These are phyloP conservation scores for Zophobas morio DNA, from an alignment of 1,140 invertebrate species.

Conservation along the genomic window DNA sequence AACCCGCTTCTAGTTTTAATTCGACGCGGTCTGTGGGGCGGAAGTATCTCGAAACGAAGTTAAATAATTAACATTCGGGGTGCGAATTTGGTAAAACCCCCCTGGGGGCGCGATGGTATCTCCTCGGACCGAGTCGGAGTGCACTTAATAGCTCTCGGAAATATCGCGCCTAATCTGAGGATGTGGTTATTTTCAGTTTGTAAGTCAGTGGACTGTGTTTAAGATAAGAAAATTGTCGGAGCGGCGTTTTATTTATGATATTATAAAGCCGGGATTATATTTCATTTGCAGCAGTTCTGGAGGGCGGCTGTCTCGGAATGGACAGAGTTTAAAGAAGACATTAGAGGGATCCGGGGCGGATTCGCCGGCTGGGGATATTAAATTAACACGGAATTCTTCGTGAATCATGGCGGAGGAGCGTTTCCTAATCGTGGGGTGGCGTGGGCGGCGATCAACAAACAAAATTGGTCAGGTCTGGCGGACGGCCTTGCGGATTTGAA, in stretches of 20 bases:
- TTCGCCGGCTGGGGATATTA: slow-evolving; percentile 9
- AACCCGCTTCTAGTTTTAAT: too few species aligned
- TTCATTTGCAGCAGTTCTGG: slow-evolving; percentile 28
- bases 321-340: slow-evolving; percentile 26
- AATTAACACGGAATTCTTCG: not conserved
- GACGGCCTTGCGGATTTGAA: slow-evolving; percentile 1
- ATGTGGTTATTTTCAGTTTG: slow-evolving; percentile 55
- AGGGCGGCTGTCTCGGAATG: slow-evolving; percentile 15
- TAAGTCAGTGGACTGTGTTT: slow-evolving; percentile 55
- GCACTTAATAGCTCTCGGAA: slow-evolving; percentile 44
- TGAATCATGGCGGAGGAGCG: too few species aligned
- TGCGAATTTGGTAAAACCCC: slow-evolving; percentile 58
- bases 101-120: slow-evolving; percentile 51
- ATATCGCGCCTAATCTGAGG: slow-evolving; percentile 52
- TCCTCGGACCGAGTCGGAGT: slow-evolving; percentile 11
- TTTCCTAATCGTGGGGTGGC: not conserved
- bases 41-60: slow-evolving; percentile 57
- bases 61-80: slow-evolving; percentile 60
- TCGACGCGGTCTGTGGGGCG: not conserved
- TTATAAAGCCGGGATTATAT: slow-evolving; percentile 43
- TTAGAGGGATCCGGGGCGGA: slow-evolving; percentile 18
- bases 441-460: slow-evolving; percentile 5
- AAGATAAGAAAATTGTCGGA: slow-evolving; percentile 50
- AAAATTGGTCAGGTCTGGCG: not conserved
- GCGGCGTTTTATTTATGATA: slow-evolving; percentile 45